A percentile compares a stretch with the other conserved stretches of the same genome.
Evolutionary conservation across 2,888 invertebrate genomes (phyloP).

Genomic region (Nemurella pictetii): DNA sequence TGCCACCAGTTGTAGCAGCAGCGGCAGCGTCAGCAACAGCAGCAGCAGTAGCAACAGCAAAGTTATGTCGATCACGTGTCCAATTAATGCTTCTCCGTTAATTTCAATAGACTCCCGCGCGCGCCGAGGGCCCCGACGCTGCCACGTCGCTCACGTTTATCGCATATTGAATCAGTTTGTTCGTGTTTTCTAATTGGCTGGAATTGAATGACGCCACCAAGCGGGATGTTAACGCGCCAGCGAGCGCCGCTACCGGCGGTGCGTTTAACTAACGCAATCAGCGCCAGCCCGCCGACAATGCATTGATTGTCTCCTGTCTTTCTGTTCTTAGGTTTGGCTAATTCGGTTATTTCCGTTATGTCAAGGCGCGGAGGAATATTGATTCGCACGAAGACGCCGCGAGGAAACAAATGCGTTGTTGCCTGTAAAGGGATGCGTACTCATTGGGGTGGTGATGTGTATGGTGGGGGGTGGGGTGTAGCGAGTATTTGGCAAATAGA

Average conservation of each 20-base stretch:
- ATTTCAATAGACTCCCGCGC: constrained; percentile 22
- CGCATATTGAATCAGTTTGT: constrained; percentile 30
- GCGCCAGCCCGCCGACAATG: neutral
- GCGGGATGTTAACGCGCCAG: constrained; percentile 25
- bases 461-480: neutral
- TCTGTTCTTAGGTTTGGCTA: neutral
- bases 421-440: neutral
- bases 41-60: neutral
- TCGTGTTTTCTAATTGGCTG: constrained; percentile 24
- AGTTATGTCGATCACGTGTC: constrained; percentile 23
- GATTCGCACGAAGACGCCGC: neutral
- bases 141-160: constrained; percentile 8
- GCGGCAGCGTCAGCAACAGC: neutral
- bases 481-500: neutral
- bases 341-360: neutral
- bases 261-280: constrained; percentile 17
- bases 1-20: neutral
- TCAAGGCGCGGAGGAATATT: neutral
- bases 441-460: neutral
- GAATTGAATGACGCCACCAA: constrained; percentile 24
- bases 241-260: neutral
- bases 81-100: constrained; percentile 10
- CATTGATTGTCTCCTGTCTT: neutral
- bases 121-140: neutral
- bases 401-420: neutral